phyloP scores from a whole-genome alignment of 2,113 vertebrate genomes.

The Macheiramphus alcinus region DNA sequence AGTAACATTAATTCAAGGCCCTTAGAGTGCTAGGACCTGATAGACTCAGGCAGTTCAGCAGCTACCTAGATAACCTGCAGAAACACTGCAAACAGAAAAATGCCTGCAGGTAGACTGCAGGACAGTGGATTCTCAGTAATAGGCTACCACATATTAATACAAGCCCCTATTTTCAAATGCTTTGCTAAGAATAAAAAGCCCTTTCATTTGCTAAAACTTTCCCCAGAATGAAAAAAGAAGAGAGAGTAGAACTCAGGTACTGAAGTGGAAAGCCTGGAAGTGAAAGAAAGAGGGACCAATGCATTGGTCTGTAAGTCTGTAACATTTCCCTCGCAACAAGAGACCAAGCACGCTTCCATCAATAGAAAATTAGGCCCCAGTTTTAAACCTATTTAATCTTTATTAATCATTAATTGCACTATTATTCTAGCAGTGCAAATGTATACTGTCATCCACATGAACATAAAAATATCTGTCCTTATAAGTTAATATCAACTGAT shows the following conservation, averaged over 20 bases:
- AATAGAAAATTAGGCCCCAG: neutral
- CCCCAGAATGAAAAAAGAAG: neutral
- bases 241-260: neutral
- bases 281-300: neutral
- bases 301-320: fast-evolving
- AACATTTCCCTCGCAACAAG: neutral
- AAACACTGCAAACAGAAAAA: neutral
- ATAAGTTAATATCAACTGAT: neutral
- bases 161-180: neutral
- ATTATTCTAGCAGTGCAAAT: neutral
- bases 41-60: neutral
- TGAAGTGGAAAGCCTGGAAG: neutral
- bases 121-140: neutral
- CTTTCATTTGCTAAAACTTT: neutral
- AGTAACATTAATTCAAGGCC: neutral
- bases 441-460: neutral
- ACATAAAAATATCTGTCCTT: neutral
- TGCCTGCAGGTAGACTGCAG: neutral
- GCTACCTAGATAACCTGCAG: neutral
- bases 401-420: neutral
- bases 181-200: neutral
- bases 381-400: neutral
- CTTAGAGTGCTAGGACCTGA: neutral
- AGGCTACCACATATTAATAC: neutral
- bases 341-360: neutral